A percentile compares a stretch with the other conserved stretches of the same genome.
phyloP scores from a whole-genome alignment of 2,888 invertebrate species.

The Catocala fraxini region DNA sequence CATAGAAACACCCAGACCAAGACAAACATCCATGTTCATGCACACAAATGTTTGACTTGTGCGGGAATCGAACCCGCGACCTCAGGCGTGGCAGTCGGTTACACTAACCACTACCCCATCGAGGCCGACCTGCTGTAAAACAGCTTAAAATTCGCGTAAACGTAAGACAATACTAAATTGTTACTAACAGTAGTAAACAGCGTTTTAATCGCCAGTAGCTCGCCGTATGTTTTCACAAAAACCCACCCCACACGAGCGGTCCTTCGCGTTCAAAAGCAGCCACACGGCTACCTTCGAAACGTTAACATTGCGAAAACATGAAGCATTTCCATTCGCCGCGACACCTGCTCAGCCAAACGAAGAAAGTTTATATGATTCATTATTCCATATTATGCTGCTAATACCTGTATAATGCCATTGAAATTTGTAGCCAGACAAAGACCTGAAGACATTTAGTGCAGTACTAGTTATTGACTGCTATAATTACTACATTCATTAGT shows the following conservation, averaged over 20 bases:
- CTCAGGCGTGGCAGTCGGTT: too few species aligned
- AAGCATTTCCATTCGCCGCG: conserved; percentile 41
- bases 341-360: conserved; percentile 27
- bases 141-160: too few species aligned
- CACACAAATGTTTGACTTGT: too few species aligned
- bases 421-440: background rate
- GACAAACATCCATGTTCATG: too few species aligned
- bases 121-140: too few species aligned
- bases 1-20: too few species aligned
- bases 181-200: background rate
- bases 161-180: too few species aligned
- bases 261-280: conserved; percentile 9
- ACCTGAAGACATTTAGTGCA: too few species aligned
- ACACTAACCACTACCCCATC: too few species aligned
- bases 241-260: conserved; percentile 26
- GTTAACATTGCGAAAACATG: conserved; percentile 44
- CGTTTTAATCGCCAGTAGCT: conserved; percentile 3
- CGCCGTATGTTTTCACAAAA: conserved; percentile 34
- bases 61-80: too few species aligned
- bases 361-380: conserved; percentile 33
- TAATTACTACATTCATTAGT: too few species aligned
- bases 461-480: too few species aligned
- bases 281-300: conserved; percentile 20
- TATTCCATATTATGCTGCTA: conserved; percentile 16
- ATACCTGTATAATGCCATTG: conserved; percentile 8